Base-by-base conservation (phyloP, 2,797 vertebrate genomes). In the Sebastes jordani region DNA sequence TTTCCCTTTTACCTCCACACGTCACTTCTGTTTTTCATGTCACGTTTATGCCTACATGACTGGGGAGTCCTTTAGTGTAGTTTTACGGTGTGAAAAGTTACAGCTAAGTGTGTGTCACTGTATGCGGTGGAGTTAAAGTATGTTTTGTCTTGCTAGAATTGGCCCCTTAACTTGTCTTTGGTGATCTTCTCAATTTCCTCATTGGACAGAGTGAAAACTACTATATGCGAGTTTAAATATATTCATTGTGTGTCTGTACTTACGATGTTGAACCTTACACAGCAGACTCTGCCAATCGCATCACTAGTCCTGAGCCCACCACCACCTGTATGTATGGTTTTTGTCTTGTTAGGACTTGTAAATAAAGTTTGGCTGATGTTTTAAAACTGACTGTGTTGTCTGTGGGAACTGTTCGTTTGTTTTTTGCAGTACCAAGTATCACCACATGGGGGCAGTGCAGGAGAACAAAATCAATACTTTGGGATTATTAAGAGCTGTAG, bases 341-440 rank as follows among this genome's bases (percentile, higher is more conserved):
- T 81, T 83, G 79, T 90, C 46, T 84, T 89, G 65, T 88, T 84
- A 77, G 78, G 75, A 90, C 75, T 76, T 93, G 89, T 92, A 91
- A 95, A 95, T 95, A 95, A 95, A 95, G 88, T 84, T 93, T 85
- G 87, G 85, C 81, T 87, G 88, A 78, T 88, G 82, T 93, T 94
- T 94, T 93, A 74, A 90, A 85, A 71, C 27, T 0, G 46, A 7
- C 27, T 11, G 8, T 4, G 72, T 60, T 49, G 5, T 67, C 23
- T 68, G 9, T 74, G 4, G 34, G 3, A 42, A 27, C 4, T 30
- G 8, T 46, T 60, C 1, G 20, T 20, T 46, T 60, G 7, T 55
- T 3, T 3, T 61, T 61, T 62, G 74, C 69, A 79, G 4, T 78
- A 4, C 46, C 8, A n/a, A 2, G 4, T 14, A 2, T 69, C 2